Evolutionary conservation across 2,797 vertebrate genomes (phyloP).

Genomic region (Masticophis lateralis): DNA sequence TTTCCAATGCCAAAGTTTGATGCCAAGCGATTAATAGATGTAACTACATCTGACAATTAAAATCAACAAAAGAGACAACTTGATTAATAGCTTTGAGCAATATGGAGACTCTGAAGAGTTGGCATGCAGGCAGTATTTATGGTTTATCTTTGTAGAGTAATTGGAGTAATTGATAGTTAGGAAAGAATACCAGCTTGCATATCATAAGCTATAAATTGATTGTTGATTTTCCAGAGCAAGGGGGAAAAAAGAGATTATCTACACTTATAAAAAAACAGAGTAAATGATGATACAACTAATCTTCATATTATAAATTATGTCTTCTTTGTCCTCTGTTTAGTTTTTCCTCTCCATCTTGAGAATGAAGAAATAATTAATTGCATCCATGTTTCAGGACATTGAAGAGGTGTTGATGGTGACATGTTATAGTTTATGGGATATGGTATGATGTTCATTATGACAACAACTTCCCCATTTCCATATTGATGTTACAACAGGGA

Average conservation of each 20-base stretch:
- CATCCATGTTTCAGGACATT: slow-evolving; percentile 21
- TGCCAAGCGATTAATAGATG: slow-evolving; percentile 56
- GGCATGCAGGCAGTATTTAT: slow-evolving; percentile 46
- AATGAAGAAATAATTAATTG: slow-evolving; percentile 49
- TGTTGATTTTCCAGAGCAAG: slow-evolving; percentile 47
- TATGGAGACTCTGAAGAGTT: slow-evolving; percentile 43
- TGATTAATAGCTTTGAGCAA: slow-evolving; percentile 53
- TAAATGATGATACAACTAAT: slow-evolving; percentile 50
- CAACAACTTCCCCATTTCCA: slow-evolving; percentile 28
- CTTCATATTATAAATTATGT: slow-evolving; percentile 44
- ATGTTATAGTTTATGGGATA: slow-evolving; percentile 33
- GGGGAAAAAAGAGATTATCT: slow-evolving; percentile 39
- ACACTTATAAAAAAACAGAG: slow-evolving; percentile 37
- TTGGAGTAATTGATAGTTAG: slow-evolving; percentile 49
- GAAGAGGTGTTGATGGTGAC: not conserved
- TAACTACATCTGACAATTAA: slow-evolving; percentile 45
- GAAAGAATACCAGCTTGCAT: slow-evolving; percentile 47
- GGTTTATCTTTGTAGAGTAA: slow-evolving; percentile 54
- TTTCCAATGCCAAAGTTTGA: slow-evolving; percentile 30
- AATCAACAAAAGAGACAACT: slow-evolving; percentile 48
- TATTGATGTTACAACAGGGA: not conserved
- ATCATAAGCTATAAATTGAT: slow-evolving; percentile 53
- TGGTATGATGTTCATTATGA: slow-evolving; percentile 36
- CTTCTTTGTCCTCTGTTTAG: slow-evolving; percentile 38
- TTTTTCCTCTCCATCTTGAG: slow-evolving; percentile 33